Conservation (phyloP, 2,797 vertebrate species). For the Acanthurus tractus region DNA sequence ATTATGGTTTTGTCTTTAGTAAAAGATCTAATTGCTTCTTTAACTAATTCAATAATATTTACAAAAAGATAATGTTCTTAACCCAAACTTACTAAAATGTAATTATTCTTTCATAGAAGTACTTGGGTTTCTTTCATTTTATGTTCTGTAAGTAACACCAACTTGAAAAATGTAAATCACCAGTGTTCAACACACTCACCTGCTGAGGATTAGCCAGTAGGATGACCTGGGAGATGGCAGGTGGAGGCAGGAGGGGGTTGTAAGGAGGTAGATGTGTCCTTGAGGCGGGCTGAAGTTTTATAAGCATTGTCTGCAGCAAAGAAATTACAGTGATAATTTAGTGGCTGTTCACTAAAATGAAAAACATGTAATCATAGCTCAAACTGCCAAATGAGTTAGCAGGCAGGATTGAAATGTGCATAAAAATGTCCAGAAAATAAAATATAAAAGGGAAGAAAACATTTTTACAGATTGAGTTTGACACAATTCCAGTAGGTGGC, state of each 20-base stretch:
- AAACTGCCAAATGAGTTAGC: too few relatives aligned
- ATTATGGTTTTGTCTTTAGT: background rate
- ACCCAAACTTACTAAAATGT: background rate
- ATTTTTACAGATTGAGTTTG: too few relatives aligned
- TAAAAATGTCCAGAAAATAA: too few relatives aligned
- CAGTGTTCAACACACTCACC: conserved; percentile 71
- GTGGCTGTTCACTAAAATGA: background rate
- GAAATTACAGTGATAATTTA: background rate
- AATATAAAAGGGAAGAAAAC: too few relatives aligned
- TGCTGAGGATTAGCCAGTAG: conserved; percentile 89
- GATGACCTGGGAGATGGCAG: conserved; percentile 89
- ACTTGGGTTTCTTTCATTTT: background rate
- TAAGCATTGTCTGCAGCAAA: conserved; percentile 85
- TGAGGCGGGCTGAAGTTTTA: conserved; percentile 90
- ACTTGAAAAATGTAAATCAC: background rate
- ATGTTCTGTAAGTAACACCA: background rate
- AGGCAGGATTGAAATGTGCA: too few relatives aligned
- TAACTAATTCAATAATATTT: too few relatives aligned
- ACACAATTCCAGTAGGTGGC: too few relatives aligned
- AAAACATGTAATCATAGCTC: too few relatives aligned
- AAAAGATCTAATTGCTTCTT: background rate
- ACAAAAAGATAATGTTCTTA: background rate
- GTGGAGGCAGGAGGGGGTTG: conserved; percentile 87
- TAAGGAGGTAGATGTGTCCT: conserved; percentile 87
- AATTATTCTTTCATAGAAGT: background rate